Evolutionary conservation across 2,888 invertebrate genomes (phyloP), one percentile per base, ranked within the genome.

Genomic region (Peribatodes rhomboidaria): DNA sequence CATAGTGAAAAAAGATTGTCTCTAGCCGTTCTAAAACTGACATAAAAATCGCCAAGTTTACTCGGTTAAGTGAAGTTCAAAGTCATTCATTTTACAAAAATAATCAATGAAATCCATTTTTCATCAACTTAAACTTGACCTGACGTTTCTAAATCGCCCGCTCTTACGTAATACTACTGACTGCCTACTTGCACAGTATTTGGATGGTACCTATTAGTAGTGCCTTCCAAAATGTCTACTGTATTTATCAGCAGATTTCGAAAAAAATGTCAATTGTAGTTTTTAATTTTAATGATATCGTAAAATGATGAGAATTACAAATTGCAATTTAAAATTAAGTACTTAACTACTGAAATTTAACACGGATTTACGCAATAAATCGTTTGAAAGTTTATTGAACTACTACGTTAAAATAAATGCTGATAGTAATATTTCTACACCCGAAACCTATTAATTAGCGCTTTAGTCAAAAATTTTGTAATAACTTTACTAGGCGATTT

Each of bases 131-230:
- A 31, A 31, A 47, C 47, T 31, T 47, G 47, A 47, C 47, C 14
- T 47, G 11, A 8, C n/a, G 18, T 3, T 47, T 27, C 22, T 6
- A 16, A 22, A n/a, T 42, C 14, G 8, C 4, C 8, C 20, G 22
- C 22, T 14, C 31, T 47, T n/a, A 47, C 31, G 31, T 31, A 27
- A 31, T 47, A 18, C 10, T 47, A 27, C 42, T 42, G 42, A 42
- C 42, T 20, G 20, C 4, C 18, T 18, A 42, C 4, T 39, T 14
- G n/a, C 3, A 39, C 13, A 13, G 22, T 13, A 22, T 22, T 11
- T 44, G 11, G 20, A 44, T 27, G 27, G 27, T 4, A 27, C 2
- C 27, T 4, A 8, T 6, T 13, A 13, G 42, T 42, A 2, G 18
- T 20, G 22, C 20, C 1, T 20, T 22, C 22, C 20, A 22, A 20